A percentile compares a stretch with the other conserved stretches of the same genome.
These are phyloP conservation scores for Eleginops maclovinus DNA, from an alignment of 2,113 vertebrate genomes.

Conservation along the genomic window DNA sequence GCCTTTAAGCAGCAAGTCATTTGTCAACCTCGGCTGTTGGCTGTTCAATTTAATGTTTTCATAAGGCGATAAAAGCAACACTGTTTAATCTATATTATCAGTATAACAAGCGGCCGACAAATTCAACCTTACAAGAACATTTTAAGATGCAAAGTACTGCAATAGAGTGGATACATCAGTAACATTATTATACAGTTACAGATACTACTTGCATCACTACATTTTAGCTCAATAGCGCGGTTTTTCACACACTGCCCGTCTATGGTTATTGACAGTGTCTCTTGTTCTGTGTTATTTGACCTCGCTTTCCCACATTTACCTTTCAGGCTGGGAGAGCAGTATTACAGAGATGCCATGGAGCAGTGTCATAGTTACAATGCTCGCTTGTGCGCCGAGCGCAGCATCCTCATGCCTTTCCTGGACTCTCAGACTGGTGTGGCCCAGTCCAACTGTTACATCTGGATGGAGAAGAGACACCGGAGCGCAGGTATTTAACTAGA, in stretches of 20 bases:
- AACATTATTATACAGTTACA: background rate
- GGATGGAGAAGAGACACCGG: slow-evolving; percentile 98
- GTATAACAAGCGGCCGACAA: background rate
- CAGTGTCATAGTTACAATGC: slow-evolving; percentile 98
- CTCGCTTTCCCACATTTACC: slow-evolving; percentile 19
- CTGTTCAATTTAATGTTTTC: background rate
- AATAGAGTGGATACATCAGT: too few relatives aligned
- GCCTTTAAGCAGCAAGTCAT: background rate
- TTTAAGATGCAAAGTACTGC: background rate
- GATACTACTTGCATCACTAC: background rate
- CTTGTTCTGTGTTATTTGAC: slow-evolving; percentile 29
- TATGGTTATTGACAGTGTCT: background rate
- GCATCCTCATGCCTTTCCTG: slow-evolving; percentile 95
- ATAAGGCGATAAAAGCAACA: background rate
- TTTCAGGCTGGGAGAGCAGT: slow-evolving; percentile 93
- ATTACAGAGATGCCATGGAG: slow-evolving; percentile 97
- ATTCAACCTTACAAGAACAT: background rate
- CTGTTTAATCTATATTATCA: background rate
- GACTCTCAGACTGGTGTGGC: slow-evolving; percentile 98
- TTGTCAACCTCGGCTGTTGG: background rate
- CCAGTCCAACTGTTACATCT: slow-evolving; percentile 99
- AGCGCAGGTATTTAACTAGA: slow-evolving; percentile 87
- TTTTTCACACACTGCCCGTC: background rate
- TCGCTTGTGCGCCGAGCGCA: slow-evolving; percentile 94
- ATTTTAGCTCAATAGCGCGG: background rate